Evolutionary conservation across 2,113 vertebrate species (phyloP), one percentile per base, ranked within the genome.

Genomic region (Festucalex cinctus): DNA sequence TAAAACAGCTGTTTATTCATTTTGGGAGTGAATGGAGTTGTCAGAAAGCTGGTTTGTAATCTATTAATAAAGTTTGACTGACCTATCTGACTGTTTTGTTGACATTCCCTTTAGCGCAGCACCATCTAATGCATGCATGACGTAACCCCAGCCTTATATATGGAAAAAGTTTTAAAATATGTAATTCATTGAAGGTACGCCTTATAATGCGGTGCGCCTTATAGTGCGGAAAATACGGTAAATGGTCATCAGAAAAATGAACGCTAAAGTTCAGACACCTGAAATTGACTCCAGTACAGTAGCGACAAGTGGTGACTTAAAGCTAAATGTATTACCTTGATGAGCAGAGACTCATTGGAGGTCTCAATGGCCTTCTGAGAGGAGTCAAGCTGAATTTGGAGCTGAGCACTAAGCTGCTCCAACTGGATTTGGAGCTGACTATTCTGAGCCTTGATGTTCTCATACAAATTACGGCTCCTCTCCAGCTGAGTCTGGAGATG

Each of bases 301-400:
- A 48, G n/a, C 7, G 2, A 48, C 2, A 20, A 48, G 2, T n/a
- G 12, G 0, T 58, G 56, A 58, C 17, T 35, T 16, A 12, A 13
- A 13, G 10, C 13, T 19, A n/a, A 60, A 14, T 24, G 22, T 9
- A 84, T 70, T 72, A 96, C 95, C 90, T 95, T 95, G 74, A 93
- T 88, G 85, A 95, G 91, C 24, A 95, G 85, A 51, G 87, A 89
- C 84, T 94, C 94, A 24, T 83, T 89, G 53, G 91, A 83, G 43
- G 83, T 88, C 78, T 91, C 89, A 75, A 92, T 82, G 3, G 91
- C 80, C 76, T 90, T 85, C 70, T 93, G 88, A 6, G 89, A 91
- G 65, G 85, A 77, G 35, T 85, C 84, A 41, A 95, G 90, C 79
- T 91, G 89, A 41, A 81, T 76, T 61, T 92, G 93, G 36, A 95